These are phyloP conservation scores for Hippocampus zosterae DNA, from an alignment of 2,113 vertebrate species.

Conservation along the genomic window DNA sequence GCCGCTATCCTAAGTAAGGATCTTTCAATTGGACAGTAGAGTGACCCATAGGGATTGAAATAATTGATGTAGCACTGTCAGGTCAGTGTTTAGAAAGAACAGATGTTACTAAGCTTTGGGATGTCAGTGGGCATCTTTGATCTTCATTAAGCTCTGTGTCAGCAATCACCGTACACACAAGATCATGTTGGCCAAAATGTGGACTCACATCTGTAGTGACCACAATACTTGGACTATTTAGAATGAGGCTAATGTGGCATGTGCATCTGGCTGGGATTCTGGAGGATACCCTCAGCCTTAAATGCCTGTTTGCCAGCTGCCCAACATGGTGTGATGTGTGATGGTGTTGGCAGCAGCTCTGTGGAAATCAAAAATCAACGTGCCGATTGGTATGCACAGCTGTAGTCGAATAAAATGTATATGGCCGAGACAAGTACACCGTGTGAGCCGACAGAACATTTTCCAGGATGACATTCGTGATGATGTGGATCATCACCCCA, in stretches of 20 bases:
- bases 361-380: conserved; percentile 7
- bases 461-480: neutral
- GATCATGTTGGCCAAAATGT: neutral
- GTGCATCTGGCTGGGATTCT: neutral
- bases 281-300: neutral
- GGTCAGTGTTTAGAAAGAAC: conserved; percentile 16
- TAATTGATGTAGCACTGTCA: conserved; percentile 1
- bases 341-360: conserved; percentile 18
- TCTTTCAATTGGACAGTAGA: neutral
- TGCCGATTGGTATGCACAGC: conserved; percentile 10
- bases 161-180: conserved; percentile 1
- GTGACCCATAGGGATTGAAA: neutral
- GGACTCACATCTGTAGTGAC: conserved; percentile 3
- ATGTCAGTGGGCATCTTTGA: conserved; percentile 33
- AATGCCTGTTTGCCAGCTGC: conserved; percentile 24
- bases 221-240: conserved; percentile 1
- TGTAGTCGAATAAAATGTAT: conserved; percentile 8
- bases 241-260: conserved; percentile 13
- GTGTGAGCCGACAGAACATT: neutral
- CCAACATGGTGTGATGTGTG: conserved; percentile 8
- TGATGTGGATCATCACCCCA: neutral
- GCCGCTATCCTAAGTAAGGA: neutral
- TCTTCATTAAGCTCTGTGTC: conserved; percentile 30
- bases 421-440: too few relatives aligned
- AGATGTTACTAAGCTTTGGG: conserved; percentile 21